Conservation (phyloP, 2,888 invertebrate genomes). For the Eutolmus rufibarbis region DNA sequence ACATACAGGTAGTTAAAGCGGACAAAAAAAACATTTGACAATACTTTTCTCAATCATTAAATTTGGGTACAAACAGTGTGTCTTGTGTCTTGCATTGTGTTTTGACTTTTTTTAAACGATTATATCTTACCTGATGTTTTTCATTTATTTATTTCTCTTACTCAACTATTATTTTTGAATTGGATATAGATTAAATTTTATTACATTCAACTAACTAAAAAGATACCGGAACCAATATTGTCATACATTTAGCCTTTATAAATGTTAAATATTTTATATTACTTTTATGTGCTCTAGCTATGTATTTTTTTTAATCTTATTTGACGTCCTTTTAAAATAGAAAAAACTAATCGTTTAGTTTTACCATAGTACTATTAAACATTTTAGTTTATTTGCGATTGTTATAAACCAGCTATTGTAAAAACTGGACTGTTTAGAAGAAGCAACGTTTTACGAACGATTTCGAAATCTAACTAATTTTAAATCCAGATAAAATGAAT, state of each 20-base stretch:
- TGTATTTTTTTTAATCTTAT: neutral
- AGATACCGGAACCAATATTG: conserved; percentile 25
- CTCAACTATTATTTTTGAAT: neutral
- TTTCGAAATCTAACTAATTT: too few species aligned
- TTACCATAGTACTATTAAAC: too few species aligned
- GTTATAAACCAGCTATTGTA: too few species aligned
- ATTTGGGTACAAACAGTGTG: neutral
- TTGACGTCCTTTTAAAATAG: neutral
- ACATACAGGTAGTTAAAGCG: conserved; percentile 2
- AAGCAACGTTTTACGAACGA: too few species aligned
- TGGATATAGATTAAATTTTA: neutral
- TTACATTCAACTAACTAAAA: conserved; percentile 30
- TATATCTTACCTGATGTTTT: conserved; percentile 14
- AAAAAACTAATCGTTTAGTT: neutral
- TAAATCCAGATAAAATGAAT: too few species aligned
- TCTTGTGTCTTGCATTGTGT: neutral
- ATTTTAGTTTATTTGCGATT: too few species aligned
- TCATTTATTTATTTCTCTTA: neutral
- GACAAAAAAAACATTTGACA: neutral
- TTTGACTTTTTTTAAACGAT: neutral
- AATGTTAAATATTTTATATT: neutral
- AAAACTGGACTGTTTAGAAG: too few species aligned
- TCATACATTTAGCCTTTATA: conserved; percentile 16
- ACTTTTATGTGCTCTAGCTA: neutral
- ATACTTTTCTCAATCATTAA: neutral